Evolutionary conservation across 2,888 invertebrate genomes (phyloP).

Genomic region (Pseudococcus jackbeardsleyi): DNA sequence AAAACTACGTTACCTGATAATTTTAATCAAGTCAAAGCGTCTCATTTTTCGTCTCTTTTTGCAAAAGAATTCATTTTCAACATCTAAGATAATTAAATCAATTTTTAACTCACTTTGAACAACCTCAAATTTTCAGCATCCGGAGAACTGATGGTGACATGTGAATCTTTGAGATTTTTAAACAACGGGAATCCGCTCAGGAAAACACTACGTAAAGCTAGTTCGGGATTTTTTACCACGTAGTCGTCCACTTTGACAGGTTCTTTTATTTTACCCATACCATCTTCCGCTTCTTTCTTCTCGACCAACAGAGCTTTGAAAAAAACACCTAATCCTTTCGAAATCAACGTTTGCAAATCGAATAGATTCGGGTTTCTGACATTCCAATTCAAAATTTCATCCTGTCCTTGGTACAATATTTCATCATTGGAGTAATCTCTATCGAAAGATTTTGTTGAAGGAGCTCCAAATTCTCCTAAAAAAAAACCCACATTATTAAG

Average conservation of each 20-base stretch:
- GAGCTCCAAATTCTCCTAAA: not conserved
- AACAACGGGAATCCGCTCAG: conserved; percentile 55
- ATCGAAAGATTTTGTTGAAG: conserved; percentile 1
- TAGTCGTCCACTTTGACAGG: conserved; percentile 45
- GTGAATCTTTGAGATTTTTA: not conserved
- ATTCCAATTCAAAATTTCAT: not conserved
- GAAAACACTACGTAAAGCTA: conserved; percentile 26
- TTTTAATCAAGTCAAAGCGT: too few relatives aligned
- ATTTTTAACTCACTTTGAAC: conserved; percentile 22
- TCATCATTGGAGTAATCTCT: conserved; percentile 35
- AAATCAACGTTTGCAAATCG: conserved; percentile 43
- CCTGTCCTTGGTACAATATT: conserved; percentile 9
- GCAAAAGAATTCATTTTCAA: too few relatives aligned
- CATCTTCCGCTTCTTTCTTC: not conserved
- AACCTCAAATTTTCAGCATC: conserved; percentile 47
- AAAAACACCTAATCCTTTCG: conserved; percentile 41
- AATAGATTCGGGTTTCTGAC: conserved; percentile 3
- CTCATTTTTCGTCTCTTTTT: too few relatives aligned
- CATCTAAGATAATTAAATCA: not conserved
- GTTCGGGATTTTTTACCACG: not conserved
- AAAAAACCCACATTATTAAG: not conserved
- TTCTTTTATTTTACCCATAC: conserved; percentile 21
- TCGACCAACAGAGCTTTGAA: conserved; percentile 32
- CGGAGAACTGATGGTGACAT: not conserved
- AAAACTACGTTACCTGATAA: too few relatives aligned